Conservation (phyloP, 2,888 invertebrate species). For the Drosophila birchii region DNA sequence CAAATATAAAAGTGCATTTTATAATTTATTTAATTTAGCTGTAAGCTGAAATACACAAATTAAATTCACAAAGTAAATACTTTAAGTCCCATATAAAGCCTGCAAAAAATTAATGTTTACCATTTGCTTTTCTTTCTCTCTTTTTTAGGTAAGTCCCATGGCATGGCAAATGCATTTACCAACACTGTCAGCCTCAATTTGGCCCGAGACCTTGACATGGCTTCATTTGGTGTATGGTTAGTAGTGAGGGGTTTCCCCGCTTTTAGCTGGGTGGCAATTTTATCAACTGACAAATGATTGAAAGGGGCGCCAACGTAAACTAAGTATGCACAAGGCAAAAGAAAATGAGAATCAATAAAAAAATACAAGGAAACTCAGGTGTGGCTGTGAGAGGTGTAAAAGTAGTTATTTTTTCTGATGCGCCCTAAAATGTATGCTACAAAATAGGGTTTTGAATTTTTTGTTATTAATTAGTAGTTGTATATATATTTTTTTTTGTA, state of each 20-base stretch:
- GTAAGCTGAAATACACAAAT: not conserved
- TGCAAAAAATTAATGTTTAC: constrained; percentile 18
- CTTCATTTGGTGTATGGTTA: constrained; percentile 2
- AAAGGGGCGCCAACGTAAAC: constrained; percentile 19
- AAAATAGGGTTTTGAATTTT: not conserved
- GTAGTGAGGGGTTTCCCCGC: not conserved
- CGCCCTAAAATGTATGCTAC: constrained; percentile 39
- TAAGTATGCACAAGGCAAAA: constrained; percentile 11
- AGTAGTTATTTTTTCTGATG: constrained; percentile 8
- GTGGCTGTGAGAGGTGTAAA: not conserved
- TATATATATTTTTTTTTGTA: not conserved
- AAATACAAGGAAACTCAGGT: constrained; percentile 22
- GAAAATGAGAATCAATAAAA: constrained; percentile 52
- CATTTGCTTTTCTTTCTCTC: constrained; percentile 15
- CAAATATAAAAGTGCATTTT: not conserved
- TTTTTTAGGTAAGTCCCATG: constrained; percentile 60
- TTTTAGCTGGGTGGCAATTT: constrained; percentile 8
- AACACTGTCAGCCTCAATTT: constrained; percentile 18
- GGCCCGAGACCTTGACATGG: constrained; percentile 37
- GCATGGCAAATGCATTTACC: constrained; percentile 10
- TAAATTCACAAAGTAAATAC: constrained; percentile 6
- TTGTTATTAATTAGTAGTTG: not conserved
- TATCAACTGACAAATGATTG: constrained; percentile 38
- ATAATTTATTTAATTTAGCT: not conserved
- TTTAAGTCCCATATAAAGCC: constrained; percentile 2